These are phyloP conservation scores for Catotricha subobsoleta DNA, from an alignment of 2,888 invertebrate genomes.

Conservation along the genomic window DNA sequence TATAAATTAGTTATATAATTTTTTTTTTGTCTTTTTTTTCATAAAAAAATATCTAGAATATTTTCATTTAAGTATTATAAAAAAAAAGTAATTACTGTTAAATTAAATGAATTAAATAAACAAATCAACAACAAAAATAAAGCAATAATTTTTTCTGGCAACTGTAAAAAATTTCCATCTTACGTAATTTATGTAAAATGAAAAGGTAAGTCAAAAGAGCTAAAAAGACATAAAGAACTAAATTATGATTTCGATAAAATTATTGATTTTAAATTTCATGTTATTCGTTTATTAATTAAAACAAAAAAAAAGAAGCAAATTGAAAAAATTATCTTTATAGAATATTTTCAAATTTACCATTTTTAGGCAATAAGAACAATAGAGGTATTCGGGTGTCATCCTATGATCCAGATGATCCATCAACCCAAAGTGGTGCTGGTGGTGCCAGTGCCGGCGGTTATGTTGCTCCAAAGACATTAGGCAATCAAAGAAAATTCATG, in stretches of 20 bases:
- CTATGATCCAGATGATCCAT: constrained; percentile 50
- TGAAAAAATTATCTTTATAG: no score
- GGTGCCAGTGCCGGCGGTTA: constrained; percentile 28
- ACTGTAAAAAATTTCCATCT: no score
- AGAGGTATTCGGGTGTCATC: constrained; percentile 47
- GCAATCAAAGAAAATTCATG: constrained; percentile 34
- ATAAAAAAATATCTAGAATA: neutral
- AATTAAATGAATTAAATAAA: no score
- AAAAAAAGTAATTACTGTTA: no score
- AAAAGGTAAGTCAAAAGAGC: no score
- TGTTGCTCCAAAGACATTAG: constrained; percentile 31
- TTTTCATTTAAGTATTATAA: no score
- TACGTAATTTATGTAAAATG: no score
- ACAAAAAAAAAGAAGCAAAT: neutral
- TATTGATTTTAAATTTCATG: neutral
- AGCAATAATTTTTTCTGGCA: no score
- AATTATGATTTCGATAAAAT: no score
- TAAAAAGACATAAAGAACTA: no score
- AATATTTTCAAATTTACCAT: neutral
- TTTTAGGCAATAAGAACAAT: constrained; percentile 39
- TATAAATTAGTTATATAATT: neutral
- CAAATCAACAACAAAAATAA: no score
- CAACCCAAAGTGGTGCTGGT: constrained; percentile 19
- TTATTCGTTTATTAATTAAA: neutral
- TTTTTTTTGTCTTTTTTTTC: neutral